Base-by-base conservation (phyloP, 2,797 vertebrate genomes). In the Pseudochirops corinnae region DNA sequence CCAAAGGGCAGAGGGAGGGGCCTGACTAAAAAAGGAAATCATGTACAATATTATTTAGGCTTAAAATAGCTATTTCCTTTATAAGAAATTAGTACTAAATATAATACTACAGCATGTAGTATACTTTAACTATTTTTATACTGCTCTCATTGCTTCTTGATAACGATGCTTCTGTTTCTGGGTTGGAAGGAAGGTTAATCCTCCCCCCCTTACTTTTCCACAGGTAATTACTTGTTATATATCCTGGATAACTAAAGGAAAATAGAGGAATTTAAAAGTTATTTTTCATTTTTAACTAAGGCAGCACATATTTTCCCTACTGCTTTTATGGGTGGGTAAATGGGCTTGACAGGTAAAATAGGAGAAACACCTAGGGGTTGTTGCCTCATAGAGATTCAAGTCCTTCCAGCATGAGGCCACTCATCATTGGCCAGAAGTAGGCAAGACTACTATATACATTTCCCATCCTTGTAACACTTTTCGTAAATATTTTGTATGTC, bases 1-100 rank as follows among this genome's bases (percentile, higher is more conserved):
- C 14, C n/a, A 74, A 74, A 39, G 6, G 16, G 5, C 0, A 12
- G 29, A 16, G 14, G 1, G 13, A 7, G 4, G 16, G 14, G 1
- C 0, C 26, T 21, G 56, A 21, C 31, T n/a, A 39, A 74, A 14
- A 39, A 74, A 74, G 1, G 16, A 74, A 0, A 21, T 5, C 16
- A 39, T 39, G 0, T 39, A 74, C n/a, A 74, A 39, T 74, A 74
- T 31, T 11, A 62, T 39, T 39, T 39, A 74, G 16, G 16, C 5
- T 9, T 39, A 74, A 39, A 14, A 62, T 33, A 62, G 60, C 33
- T 4, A 62, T 33, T 62, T 62, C 31, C 12, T 14, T 21, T 39
- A 18, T 12, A 39, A 74, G 7, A n/a, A 57, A 57, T 57, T 24
- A 57, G 33, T 62, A 33, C 29, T n/a, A n/a, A 33, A 67, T 67